phyloP scores from a whole-genome alignment of 2,113 vertebrate genomes.

The Fukomys damarensis region DNA sequence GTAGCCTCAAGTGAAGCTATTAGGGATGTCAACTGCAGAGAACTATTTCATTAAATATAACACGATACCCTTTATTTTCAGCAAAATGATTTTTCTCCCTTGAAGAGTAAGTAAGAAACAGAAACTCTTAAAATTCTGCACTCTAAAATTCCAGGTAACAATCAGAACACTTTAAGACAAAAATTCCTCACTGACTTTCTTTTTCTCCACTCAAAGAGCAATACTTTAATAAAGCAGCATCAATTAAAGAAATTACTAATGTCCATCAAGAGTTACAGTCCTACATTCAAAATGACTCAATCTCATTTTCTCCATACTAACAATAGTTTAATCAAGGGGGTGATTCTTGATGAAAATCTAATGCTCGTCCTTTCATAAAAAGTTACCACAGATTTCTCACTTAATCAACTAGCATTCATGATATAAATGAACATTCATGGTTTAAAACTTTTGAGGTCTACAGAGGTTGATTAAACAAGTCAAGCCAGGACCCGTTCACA shows the following conservation, averaged over 20 bases:
- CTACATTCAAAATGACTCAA: slow-evolving; percentile 50
- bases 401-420: slow-evolving; percentile 61
- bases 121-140: not conserved
- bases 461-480: slow-evolving; percentile 44
- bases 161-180: slow-evolving; percentile 24
- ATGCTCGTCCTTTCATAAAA: slow-evolving; percentile 28
- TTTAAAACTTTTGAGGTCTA: slow-evolving; percentile 6
- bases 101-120: not conserved
- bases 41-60: slow-evolving; percentile 31
- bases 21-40: not conserved
- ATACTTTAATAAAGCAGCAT: slow-evolving; percentile 19
- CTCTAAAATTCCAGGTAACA: slow-evolving; percentile 10
- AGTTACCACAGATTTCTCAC: slow-evolving; percentile 34
- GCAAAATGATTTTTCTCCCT: not conserved
- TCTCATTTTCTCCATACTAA: slow-evolving; percentile 28
- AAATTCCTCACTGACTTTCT: not conserved
- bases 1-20: not conserved
- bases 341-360: slow-evolving; percentile 45
- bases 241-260: slow-evolving; percentile 2
- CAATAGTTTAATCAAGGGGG: slow-evolving; percentile 65
- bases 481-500: not conserved
- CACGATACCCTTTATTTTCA: not conserved
- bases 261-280: slow-evolving; percentile 3
- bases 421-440: slow-evolving; percentile 22
- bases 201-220: slow-evolving; percentile 2